phyloP scores from a whole-genome alignment of 2,113 vertebrate species.

The Osmerus mordax region DNA sequence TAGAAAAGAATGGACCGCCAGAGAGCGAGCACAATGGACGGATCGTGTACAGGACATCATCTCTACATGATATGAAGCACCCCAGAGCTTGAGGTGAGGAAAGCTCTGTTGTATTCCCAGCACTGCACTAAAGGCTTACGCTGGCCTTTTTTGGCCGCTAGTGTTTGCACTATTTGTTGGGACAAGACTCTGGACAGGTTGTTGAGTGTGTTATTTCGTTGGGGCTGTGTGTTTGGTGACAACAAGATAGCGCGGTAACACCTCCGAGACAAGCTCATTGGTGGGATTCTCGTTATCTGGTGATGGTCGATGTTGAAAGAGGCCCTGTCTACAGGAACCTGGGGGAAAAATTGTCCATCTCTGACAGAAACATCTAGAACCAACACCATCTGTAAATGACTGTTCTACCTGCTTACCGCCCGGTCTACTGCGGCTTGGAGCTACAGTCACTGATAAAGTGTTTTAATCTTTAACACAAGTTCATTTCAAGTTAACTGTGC shows the following conservation, averaged over 20 bases:
- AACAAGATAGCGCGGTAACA: constrained; percentile 43
- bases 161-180: constrained; percentile 35
- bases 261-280: constrained; percentile 30
- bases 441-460: not conserved
- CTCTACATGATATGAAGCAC: constrained; percentile 25
- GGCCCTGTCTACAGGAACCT: constrained; percentile 18
- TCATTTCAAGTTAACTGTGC: not conserved
- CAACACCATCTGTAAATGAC: constrained; percentile 8
- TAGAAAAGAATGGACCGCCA: constrained; percentile 56
- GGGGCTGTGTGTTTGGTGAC: constrained; percentile 49
- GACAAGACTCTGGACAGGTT: constrained; percentile 31
- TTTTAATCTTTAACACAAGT: constrained; percentile 20
- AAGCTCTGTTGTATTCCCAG: not conserved
- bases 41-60: constrained; percentile 46
- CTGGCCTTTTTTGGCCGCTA: not conserved
- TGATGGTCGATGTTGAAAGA: constrained; percentile 48
- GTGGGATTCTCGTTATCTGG: constrained; percentile 56
- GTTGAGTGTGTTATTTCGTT: constrained; percentile 38
- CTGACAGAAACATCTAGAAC: too few species aligned
- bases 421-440: constrained; percentile 24
- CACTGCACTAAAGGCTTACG: not conserved
- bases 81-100: constrained; percentile 5
- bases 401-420: constrained; percentile 9
- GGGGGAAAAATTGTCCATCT: not conserved
- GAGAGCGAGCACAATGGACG: constrained; percentile 37